Evolutionary conservation across 1,140 invertebrate genomes (phyloP), one percentile per base, ranked within the genome.

Genomic region (Brachionus rotundiformis): DNA sequence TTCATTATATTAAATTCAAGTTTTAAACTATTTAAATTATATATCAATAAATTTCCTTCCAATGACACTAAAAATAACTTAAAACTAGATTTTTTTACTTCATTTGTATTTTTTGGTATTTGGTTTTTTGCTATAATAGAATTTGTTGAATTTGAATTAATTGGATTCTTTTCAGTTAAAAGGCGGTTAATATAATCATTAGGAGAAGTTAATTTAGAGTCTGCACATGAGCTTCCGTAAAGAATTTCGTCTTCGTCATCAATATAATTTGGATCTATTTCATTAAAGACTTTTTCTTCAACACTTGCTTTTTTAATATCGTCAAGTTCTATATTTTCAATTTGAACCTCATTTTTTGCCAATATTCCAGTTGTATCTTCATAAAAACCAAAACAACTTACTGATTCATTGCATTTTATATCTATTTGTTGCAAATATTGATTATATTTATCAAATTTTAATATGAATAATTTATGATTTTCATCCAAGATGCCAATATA

Each of bases 161-260:
- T 27, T 4, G 63, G 63, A 36, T 68, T 68, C 19, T 68, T 68
- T 36, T 68, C 63, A 1, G 63, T 68, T 16, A 68, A 8, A n/a
- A 68, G 33, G 0, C 63, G n/a, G 29, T 68, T 68, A 7, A 68
- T 68, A n/a, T 68, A 68, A 19, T 68, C 63, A 10, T 68, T 68
- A 6, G 63, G 27, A 10, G 63, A 68, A 8, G 63, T 16, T 4
- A 11, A 29, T 23, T 63, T 33, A 2, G 63, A 19, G 29, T 68
- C 63, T 7, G 29, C 8, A 25, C 36, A 25, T 44, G 68, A 73
- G 41, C 33, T 68, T 4, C 68, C 68, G 19, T 73, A 73, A 11
- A 73, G 25, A 19, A 73, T 27, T 44, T 73, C 68, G 25, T 73
- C 68, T 73, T 73, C 68, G 13, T 73, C 68, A 29, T 73, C 63